These are phyloP conservation scores for Sphenodon punctatus DNA, from an alignment of 2,797 vertebrate genomes.

Conservation along the genomic window DNA sequence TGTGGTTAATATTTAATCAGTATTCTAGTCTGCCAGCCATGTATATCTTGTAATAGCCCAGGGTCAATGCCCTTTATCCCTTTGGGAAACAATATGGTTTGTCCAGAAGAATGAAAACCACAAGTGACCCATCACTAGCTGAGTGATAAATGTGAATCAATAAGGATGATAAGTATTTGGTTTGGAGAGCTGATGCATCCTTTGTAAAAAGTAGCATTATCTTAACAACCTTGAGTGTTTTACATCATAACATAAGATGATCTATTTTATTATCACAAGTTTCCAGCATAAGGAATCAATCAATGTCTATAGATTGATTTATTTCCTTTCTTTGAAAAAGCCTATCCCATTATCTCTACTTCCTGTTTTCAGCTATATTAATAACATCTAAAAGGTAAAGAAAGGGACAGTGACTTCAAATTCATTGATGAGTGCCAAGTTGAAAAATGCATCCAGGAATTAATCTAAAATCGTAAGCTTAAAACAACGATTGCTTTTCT, in stretches of 20 bases:
- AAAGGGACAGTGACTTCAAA: constrained; percentile 7
- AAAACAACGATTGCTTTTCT: background rate
- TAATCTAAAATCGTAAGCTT: background rate
- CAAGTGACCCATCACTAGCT: constrained; percentile 20
- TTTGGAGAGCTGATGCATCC: constrained; percentile 34
- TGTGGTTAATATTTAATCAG: constrained; percentile 65
- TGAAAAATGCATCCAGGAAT: background rate
- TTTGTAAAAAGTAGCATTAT: constrained; percentile 37
- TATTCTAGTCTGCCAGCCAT: constrained; percentile 14
- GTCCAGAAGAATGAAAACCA: constrained; percentile 49
- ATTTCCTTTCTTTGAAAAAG: background rate
- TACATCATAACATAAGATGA: background rate
- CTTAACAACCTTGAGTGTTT: constrained; percentile 41
- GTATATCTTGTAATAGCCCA: constrained; percentile 46
- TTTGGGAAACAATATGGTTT: constrained; percentile 35
- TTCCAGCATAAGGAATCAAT: constrained; percentile 2
- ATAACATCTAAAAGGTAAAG: background rate
- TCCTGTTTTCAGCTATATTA: background rate
- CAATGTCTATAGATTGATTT: background rate
- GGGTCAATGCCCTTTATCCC: constrained; percentile 24
- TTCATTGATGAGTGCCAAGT: background rate
- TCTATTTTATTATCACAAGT: background rate
- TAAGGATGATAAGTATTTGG: constrained; percentile 47
- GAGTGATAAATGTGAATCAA: constrained; percentile 40
- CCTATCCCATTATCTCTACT: background rate